A percentile compares a stretch with the other conserved stretches of the same genome.
These are phyloP conservation scores for Sternarchorhynchus goeldii DNA, from an alignment of 2,797 vertebrate genomes.

Conservation along the genomic window DNA sequence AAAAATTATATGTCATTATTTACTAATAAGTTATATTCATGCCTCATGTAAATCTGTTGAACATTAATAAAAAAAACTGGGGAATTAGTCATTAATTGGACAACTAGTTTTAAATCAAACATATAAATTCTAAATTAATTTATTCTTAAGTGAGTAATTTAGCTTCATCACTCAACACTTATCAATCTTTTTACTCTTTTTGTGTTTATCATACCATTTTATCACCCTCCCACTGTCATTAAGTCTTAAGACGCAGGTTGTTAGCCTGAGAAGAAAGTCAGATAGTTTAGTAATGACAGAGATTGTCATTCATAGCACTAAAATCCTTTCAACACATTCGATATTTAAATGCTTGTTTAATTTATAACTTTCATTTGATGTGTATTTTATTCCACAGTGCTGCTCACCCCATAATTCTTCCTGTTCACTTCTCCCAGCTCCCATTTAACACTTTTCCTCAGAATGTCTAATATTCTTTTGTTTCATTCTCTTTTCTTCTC, in stretches of 20 bases:
- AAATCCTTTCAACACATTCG: too few relatives aligned
- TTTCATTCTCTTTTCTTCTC: conserved; percentile 18
- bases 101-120: conserved; percentile 17
- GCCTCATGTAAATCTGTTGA: conserved; percentile 35
- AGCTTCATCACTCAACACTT: background rate
- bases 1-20: conserved; percentile 28
- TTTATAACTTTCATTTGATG: too few relatives aligned
- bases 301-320: too few relatives aligned
- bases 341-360: too few relatives aligned
- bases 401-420: background rate
- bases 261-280: too few relatives aligned
- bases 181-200: background rate
- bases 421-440: conserved; percentile 25
- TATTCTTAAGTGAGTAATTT: background rate
- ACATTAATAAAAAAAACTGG: background rate
- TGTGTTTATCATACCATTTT: too few relatives aligned
- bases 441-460: conserved; percentile 22
- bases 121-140: conserved; percentile 16
- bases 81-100: conserved; percentile 4
- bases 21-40: conserved; percentile 21
- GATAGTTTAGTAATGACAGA: too few relatives aligned
- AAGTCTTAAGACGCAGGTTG: too few relatives aligned
- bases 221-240: too few relatives aligned
- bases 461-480: conserved; percentile 33
- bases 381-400: conserved; percentile 32